A percentile compares a stretch with the other conserved stretches of the same genome.
These are phyloP conservation scores for Sesamia nonagrioides DNA, from an alignment of 1,140 invertebrate genomes.

Conservation along the genomic window DNA sequence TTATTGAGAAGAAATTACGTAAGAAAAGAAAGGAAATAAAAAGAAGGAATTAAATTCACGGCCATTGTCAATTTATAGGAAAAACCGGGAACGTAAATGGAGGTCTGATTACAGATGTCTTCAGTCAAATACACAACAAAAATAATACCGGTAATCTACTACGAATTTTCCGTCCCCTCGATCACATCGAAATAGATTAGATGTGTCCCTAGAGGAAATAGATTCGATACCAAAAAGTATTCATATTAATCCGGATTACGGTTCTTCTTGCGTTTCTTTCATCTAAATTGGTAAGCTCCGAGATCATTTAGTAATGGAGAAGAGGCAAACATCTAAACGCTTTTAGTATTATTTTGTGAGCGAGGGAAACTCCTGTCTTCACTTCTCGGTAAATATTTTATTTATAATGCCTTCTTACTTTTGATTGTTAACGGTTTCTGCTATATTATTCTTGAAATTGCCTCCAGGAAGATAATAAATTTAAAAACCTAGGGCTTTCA, in stretches of 20 bases:
- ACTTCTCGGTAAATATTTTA: constrained; percentile 15
- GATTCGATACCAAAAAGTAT: constrained; percentile 31
- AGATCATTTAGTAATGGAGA: constrained; percentile 2
- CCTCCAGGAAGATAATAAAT: neutral
- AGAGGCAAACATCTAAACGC: constrained; percentile 3
- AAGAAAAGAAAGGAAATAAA: too few species aligned
- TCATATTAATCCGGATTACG: constrained; percentile 43
- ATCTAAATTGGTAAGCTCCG: constrained; percentile 5
- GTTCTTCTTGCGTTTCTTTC: constrained; percentile 23
- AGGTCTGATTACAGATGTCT: neutral
- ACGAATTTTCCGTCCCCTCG: constrained; percentile 23
- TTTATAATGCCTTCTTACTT: constrained; percentile 7
- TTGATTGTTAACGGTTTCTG: constrained; percentile 12
- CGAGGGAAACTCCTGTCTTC: neutral
- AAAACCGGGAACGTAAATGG: neutral
- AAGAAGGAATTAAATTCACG: too few species aligned
- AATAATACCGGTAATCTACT: constrained; percentile 8
- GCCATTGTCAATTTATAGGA: neutral
- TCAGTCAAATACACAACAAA: neutral
- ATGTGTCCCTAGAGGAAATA: constrained; percentile 29
- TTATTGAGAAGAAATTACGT: too few species aligned
- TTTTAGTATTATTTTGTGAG: constrained; percentile 12
- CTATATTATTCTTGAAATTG: constrained; percentile 10
- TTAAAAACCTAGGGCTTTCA: neutral
- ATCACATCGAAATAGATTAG: constrained; percentile 30